A percentile compares a stretch with the other conserved stretches of the same genome.
These are phyloP conservation scores for Thera britannica DNA, from an alignment of 2,888 invertebrate species.

Conservation along the genomic window DNA sequence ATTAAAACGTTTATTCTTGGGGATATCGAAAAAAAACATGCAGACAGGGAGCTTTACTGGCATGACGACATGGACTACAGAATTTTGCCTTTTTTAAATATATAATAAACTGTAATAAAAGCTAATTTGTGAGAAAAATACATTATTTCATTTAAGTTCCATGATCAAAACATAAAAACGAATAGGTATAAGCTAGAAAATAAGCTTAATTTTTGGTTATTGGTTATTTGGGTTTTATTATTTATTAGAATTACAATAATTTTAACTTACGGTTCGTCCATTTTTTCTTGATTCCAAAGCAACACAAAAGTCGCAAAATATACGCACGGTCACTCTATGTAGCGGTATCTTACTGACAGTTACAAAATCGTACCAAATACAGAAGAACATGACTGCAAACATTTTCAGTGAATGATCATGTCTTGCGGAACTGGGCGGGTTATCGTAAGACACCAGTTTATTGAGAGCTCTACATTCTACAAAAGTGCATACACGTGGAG, in stretches of 20 bases:
- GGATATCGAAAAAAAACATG: no score
- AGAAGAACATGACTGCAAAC: neutral
- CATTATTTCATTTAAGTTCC: no score
- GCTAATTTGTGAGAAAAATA: no score
- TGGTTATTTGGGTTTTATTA: no score
- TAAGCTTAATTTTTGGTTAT: no score
- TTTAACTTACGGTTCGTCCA: conserved; percentile 2
- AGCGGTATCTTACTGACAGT: conserved; percentile 4
- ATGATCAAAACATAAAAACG: no score
- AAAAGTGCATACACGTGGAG: neutral
- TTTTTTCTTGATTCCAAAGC: neutral
- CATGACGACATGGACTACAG: no score
- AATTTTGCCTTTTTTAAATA: no score
- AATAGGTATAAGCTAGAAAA: no score
- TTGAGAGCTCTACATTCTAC: conserved; percentile 3
- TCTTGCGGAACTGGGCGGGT: conserved; percentile 3
- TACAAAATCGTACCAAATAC: neutral
- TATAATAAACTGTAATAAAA: no score
- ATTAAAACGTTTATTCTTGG: no score
- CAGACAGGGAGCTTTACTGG: no score
- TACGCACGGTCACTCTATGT: conserved; percentile 8
- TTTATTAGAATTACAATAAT: neutral
- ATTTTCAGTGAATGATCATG: conserved; percentile 1
- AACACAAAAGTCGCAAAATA: neutral
- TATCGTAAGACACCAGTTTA: neutral